A percentile compares a stretch with the other conserved stretches of the same genome.
Conservation (phyloP, 2,797 vertebrate genomes). For the Microctenopoma stevenorrisi region DNA sequence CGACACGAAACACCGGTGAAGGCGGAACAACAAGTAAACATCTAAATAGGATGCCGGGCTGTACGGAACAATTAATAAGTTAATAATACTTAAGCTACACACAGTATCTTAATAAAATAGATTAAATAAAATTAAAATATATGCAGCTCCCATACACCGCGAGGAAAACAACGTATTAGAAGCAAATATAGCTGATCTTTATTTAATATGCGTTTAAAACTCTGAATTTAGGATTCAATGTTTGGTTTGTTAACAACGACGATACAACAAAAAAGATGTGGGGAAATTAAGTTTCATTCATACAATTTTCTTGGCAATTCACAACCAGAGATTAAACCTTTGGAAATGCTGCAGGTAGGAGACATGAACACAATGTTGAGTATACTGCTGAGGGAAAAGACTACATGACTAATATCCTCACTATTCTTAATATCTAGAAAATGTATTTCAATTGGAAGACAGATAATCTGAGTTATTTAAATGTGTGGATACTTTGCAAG, state of each 20-base stretch:
- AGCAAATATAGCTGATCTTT: conserved; percentile 49
- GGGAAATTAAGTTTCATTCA: conserved; percentile 31
- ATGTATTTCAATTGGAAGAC: conserved; percentile 34
- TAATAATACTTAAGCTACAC: background rate
- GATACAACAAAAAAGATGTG: conserved; percentile 10
- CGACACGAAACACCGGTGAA: conserved; percentile 49
- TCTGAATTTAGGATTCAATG: conserved; percentile 32
- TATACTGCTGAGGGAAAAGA: conserved; percentile 16
- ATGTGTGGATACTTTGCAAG: conserved; percentile 8
- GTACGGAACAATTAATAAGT: background rate
- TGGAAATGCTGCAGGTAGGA: background rate
- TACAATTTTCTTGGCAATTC: conserved; percentile 33
- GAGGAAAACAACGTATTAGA: conserved; percentile 1
- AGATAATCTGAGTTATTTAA: conserved; percentile 4
- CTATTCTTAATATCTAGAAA: background rate
- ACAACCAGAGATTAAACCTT: conserved; percentile 16
- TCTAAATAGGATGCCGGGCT: background rate
- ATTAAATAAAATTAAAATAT: background rate
- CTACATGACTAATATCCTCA: background rate
- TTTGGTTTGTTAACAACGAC: conserved; percentile 51
- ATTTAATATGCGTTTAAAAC: conserved; percentile 57
- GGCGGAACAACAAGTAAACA: conserved; percentile 21
- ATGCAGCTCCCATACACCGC: background rate
- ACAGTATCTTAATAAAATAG: background rate
- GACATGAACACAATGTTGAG: background rate